These are phyloP conservation scores for Amphiprion clarkii DNA, from an alignment of 2,797 vertebrate species.

Conservation along the genomic window DNA sequence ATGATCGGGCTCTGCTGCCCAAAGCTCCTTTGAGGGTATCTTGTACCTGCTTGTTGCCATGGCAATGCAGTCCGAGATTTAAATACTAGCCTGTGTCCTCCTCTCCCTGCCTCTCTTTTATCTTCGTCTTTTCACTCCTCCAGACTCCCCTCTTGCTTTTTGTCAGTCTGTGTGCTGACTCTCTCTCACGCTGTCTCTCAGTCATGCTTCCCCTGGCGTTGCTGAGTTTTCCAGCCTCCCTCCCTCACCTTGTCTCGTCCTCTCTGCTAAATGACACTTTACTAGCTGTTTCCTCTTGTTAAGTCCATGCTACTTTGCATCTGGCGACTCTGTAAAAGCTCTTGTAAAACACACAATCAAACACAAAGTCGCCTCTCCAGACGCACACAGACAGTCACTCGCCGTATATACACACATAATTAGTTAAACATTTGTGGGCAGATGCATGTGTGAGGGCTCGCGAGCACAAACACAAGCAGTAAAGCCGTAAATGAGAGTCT, in stretches of 20 bases:
- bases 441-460: conserved; percentile 35
- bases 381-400: conserved; percentile 40
- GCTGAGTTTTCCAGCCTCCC: conserved; percentile 40
- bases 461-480: conserved; percentile 38
- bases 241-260: conserved; percentile 74
- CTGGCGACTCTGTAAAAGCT: conserved; percentile 74
- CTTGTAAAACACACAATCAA: conserved; percentile 65
- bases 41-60: conserved; percentile 77
- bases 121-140: conserved; percentile 66
- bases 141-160: conserved; percentile 60
- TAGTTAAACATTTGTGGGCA: conserved; percentile 54
- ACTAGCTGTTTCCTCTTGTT: conserved; percentile 72
- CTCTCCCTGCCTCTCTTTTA: conserved; percentile 65
- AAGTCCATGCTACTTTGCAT: conserved; percentile 74
- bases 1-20: conserved; percentile 51
- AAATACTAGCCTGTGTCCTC: conserved; percentile 71
- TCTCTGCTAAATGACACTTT: conserved; percentile 74
- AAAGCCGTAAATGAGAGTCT: conserved; percentile 59
- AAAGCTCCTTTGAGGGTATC: conserved; percentile 62
- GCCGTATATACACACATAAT: conserved; percentile 59
- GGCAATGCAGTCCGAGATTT: conserved; percentile 69
- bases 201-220: conserved; percentile 63
- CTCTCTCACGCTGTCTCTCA: conserved; percentile 54
- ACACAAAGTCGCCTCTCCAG: conserved; percentile 38
- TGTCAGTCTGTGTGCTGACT: conserved; percentile 51